Percentiles rank a stretch among this genome's conserved stretches.
These are phyloP conservation scores for Parnassius smintheus DNA, from an alignment of 2,888 invertebrate species.

Conservation along the genomic window DNA sequence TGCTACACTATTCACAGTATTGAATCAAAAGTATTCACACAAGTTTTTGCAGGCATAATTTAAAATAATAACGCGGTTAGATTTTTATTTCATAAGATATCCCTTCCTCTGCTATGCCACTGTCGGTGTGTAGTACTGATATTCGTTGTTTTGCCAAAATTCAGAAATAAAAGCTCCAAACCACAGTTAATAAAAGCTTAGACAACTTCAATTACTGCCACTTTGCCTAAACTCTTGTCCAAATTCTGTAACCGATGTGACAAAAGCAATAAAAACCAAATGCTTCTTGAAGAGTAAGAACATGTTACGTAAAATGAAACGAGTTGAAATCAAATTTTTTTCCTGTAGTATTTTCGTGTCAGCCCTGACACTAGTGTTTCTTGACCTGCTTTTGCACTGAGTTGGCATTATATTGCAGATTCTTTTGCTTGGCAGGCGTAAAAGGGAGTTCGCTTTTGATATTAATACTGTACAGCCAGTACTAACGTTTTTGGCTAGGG, in stretches of 20 bases:
- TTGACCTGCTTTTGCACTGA: constrained; percentile 63
- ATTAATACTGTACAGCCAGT: constrained; percentile 36
- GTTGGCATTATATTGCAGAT: constrained; percentile 62
- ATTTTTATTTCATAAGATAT: too few species aligned
- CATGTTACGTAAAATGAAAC: constrained; percentile 26
- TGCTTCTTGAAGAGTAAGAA: constrained; percentile 20
- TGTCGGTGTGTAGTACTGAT: too few species aligned
- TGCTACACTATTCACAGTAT: too few species aligned
- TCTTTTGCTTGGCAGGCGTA: constrained; percentile 56
- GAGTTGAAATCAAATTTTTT: constrained; percentile 29
- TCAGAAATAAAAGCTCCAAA: not conserved
- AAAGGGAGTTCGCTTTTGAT: constrained; percentile 47
- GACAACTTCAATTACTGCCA: constrained; percentile 25
- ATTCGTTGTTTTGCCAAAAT: too few species aligned
- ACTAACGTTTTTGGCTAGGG: constrained; percentile 22
- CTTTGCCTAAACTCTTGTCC: constrained; percentile 18
- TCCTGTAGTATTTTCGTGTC: constrained; percentile 33
- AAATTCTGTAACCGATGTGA: constrained; percentile 21
- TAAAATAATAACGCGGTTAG: too few species aligned
- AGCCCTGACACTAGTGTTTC: constrained; percentile 50
- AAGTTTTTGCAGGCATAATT: too few species aligned
- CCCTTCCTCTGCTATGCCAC: too few species aligned
- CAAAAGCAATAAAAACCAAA: constrained; percentile 26
- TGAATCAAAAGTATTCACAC: too few species aligned
- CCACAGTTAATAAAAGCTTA: constrained; percentile 1